Base-by-base conservation (phyloP, 2,888 invertebrate genomes). In the Clepsis dumicolana region DNA sequence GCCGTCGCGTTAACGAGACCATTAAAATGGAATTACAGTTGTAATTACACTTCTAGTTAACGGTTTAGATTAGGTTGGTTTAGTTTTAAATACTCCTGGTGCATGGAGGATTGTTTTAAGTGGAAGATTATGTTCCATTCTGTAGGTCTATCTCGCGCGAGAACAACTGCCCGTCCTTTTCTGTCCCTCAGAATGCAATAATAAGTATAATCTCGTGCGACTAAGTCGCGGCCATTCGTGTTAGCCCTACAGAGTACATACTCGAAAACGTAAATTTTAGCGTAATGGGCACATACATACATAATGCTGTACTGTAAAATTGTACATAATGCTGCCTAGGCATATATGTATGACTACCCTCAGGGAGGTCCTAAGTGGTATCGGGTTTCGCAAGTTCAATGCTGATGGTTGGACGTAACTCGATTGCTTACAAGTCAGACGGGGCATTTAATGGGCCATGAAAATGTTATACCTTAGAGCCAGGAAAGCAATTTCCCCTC, bases 321-420 rank as follows among this genome's bases (percentile, higher is more conserved):
- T n/a, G n/a, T 3, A 12, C 12, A 35, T 35, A 35, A 14, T 12
- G 35, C 41, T 48, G 48, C 48, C 48, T 56, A 35, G 5, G 27
- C 7, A 7, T 29, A 29, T 29, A 29, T 29, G 7, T 44, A 44
- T 12, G 25, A 29, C 29, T 25, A 21, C 21, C 56, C 53, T 29
- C 8, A 21, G 63, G 63, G 53, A 61, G 52, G 25, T 7, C 7
- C 63, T 63, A 63, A 63, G 63, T 54, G 53, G 63, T 41, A 53
- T 63, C 53, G 38, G 41, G 21, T 60, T 63, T 56, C 63, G 29
- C 25, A 4, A 35, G 10, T 25, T 38, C 48, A 52, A 38, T 21
- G 48, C 7, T 4, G 29, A 29, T 29, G 7, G 4, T 38, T 14
- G 4, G 14, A 4, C 18, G 18, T 61, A 59, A 54, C 24, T 66